These are phyloP conservation scores for Bugulina stolonifera DNA, from an alignment of 2,888 invertebrate species.

Conservation along the genomic window DNA sequence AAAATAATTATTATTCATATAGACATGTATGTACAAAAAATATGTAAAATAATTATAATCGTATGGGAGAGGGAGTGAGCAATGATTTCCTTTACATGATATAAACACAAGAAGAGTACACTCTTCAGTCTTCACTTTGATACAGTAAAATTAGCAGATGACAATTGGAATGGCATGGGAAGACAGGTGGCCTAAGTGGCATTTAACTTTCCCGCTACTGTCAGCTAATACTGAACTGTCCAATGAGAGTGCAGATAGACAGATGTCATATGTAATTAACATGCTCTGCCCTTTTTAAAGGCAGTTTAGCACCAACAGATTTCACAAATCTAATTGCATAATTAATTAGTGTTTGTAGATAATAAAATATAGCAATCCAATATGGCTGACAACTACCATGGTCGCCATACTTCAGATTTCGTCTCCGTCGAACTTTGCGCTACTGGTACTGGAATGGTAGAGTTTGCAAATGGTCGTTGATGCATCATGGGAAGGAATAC, in stretches of 20 bases:
- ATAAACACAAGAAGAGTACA: too few species aligned
- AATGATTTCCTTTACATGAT: too few species aligned
- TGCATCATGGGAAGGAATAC: slow-evolving; percentile 20
- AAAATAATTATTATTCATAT: too few species aligned
- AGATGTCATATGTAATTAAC: not conserved
- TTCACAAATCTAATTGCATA: slow-evolving; percentile 8
- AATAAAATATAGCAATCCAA: not conserved
- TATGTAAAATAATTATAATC: too few species aligned
- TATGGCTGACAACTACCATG: not conserved
- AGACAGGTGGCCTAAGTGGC: slow-evolving; percentile 6
- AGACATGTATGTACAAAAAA: too few species aligned
- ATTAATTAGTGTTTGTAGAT: not conserved
- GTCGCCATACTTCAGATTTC: slow-evolving; percentile 21
- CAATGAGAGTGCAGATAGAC: not conserved
- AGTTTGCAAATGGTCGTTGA: not conserved
- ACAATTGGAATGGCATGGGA: not conserved
- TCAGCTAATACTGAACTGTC: not conserved
- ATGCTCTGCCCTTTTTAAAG: not conserved
- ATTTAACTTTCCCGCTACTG: slow-evolving; percentile 22
- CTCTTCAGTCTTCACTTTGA: too few species aligned
- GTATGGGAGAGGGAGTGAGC: too few species aligned
- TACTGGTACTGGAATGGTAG: not conserved
- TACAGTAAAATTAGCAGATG: too few species aligned
- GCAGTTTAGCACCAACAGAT: not conserved
- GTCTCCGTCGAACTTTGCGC: not conserved